phyloP scores from a whole-genome alignment of 1,140 invertebrate species.

The Neuroterus valhalla region DNA sequence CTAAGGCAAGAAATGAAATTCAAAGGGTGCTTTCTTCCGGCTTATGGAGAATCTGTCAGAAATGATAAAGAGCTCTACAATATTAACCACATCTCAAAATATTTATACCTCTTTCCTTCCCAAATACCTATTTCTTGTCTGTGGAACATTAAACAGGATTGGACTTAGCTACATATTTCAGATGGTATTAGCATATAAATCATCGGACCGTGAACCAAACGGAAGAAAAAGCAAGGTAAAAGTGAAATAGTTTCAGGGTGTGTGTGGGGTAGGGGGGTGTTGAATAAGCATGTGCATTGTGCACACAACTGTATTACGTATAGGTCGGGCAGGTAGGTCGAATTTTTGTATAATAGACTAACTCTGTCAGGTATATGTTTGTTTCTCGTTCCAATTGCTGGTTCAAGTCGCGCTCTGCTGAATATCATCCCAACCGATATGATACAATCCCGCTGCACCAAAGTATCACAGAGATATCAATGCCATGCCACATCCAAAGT shows the following conservation, averaged over 20 bases:
- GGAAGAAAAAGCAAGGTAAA: conserved; percentile 19
- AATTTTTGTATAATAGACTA: conserved; percentile 28
- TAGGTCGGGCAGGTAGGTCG: conserved; percentile 35
- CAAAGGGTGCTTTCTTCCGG: not conserved
- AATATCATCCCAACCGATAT: conserved; percentile 50
- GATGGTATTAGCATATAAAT: conserved; percentile 54
- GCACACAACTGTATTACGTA: not conserved
- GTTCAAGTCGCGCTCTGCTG: conserved; percentile 55
- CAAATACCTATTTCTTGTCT: not conserved
- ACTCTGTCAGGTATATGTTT: conserved; percentile 37
- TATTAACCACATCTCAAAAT: not conserved
- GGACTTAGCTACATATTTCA: conserved; percentile 39
- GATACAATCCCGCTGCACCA: not conserved
- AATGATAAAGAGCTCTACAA: conserved; percentile 10
- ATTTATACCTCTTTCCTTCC: not conserved
- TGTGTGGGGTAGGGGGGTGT: not conserved
- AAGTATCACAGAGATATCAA: conserved; percentile 18
- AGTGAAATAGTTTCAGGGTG: not conserved
- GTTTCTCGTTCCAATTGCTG: conserved; percentile 58
- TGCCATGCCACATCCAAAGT: conserved; percentile 26
- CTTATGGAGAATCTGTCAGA: not conserved
- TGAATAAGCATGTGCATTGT: not conserved
- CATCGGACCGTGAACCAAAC: conserved; percentile 49
- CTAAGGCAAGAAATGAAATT: not conserved
- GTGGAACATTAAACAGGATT: conserved; percentile 30